These are phyloP conservation scores for Platorchestia sp. DNA, from an alignment of 1,140 invertebrate genomes.

Conservation along the genomic window DNA sequence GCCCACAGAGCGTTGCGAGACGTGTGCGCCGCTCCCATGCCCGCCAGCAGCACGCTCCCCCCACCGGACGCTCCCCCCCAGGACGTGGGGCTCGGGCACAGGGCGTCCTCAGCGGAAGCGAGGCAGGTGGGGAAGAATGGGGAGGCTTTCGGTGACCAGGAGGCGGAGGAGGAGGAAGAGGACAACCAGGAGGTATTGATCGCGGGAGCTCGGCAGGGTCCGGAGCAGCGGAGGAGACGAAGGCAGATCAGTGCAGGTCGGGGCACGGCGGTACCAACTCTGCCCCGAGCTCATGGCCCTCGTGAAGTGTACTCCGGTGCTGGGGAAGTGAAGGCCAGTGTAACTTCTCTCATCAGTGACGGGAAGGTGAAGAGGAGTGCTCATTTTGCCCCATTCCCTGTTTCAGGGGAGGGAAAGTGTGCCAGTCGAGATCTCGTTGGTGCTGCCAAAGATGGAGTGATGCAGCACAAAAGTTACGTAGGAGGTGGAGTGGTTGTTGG, in stretches of 20 bases:
- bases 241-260: background rate
- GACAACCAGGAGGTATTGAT: constrained; percentile 16
- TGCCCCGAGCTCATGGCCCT: background rate
- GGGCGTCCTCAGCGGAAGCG: background rate
- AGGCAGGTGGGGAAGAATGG: background rate
- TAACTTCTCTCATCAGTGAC: background rate
- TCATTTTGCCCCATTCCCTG: background rate
- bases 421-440: background rate
- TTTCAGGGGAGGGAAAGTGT: background rate
- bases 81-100: background rate
- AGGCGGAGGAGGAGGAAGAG: constrained; percentile 44
- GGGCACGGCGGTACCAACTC: background rate
- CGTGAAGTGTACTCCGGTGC: background rate
- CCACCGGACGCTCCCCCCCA: background rate
- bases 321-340: background rate
- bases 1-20: no score
- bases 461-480: constrained; percentile 5
- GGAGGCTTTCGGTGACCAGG: background rate
- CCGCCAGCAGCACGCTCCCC: background rate
- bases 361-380: background rate
- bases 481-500: constrained; percentile 29
- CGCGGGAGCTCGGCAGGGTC: background rate
- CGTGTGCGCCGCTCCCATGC: background rate
- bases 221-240: background rate
- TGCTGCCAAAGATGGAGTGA: constrained; percentile 15